phyloP scores from a whole-genome alignment of 2,113 vertebrate species.

The Alethe castanea region DNA sequence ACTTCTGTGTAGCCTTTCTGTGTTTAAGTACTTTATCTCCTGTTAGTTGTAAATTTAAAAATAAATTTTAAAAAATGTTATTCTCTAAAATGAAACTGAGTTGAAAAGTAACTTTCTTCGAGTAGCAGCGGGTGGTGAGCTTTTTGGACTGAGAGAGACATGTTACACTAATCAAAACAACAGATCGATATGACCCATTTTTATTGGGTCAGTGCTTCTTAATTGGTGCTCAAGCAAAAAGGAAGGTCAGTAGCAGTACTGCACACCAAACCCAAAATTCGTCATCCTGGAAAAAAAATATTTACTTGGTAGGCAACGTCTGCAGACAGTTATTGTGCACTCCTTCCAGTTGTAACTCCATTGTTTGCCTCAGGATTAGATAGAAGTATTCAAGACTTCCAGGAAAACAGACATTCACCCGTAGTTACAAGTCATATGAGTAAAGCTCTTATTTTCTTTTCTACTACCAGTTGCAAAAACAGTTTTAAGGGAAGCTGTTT shows the following conservation, averaged over 20 bases:
- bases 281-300: background rate
- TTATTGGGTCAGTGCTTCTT: constrained; percentile 14
- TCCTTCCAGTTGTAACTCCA: background rate
- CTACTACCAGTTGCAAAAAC: background rate
- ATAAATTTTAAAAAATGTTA: background rate
- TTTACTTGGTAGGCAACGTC: background rate
- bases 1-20: background rate
- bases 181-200: constrained; percentile 36
- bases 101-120: constrained; percentile 30
- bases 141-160: background rate
- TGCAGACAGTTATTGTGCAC: background rate
- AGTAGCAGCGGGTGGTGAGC: background rate
- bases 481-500: background rate
- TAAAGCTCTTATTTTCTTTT: background rate
- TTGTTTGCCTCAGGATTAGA: background rate
- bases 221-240: background rate
- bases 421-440: background rate
- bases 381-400: background rate
- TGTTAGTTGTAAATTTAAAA: background rate
- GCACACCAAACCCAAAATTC: background rate
- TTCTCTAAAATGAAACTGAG: background rate
- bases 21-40: background rate
- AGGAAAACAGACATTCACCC: background rate
- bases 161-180: constrained; percentile 32
- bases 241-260: background rate